Percentiles rank a stretch among this genome's conserved stretches.
Conservation (phyloP, 2,797 vertebrate species). For the Falco naumanni region DNA sequence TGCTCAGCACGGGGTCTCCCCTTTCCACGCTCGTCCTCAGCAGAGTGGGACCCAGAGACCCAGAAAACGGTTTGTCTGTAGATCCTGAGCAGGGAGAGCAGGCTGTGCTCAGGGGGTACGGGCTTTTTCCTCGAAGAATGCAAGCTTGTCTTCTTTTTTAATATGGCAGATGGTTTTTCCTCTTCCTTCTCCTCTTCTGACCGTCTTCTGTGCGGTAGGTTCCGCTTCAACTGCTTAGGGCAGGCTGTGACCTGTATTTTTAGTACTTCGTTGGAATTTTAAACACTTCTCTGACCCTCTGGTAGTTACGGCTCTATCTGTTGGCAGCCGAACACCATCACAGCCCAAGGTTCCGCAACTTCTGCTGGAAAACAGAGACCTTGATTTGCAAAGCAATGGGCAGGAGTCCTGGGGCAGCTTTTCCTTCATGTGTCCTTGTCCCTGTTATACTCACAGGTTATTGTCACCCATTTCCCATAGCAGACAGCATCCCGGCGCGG, state of each 20-base stretch:
- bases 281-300: not conserved
- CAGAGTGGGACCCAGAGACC: not conserved
- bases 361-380: not conserved
- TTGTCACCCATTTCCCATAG: not conserved
- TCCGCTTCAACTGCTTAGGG: not conserved
- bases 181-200: not conserved
- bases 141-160: not conserved
- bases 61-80: not conserved
- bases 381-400: not conserved
- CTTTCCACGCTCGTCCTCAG: not conserved
- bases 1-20: not conserved
- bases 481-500: not conserved
- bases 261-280: not conserved
- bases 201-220: not conserved
- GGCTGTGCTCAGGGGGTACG: not conserved
- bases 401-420: not conserved
- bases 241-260: not conserved
- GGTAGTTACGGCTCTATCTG: not conserved
- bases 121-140: not conserved
- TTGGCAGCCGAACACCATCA: not conserved
- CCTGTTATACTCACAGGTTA: too few species aligned
- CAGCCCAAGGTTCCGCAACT: not conserved
- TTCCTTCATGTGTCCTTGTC: not conserved
- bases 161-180: not conserved
- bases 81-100: not conserved